Percentiles rank a stretch among this genome's conserved stretches.
These are phyloP conservation scores for Bothrops alternatus DNA, from an alignment of 2,797 vertebrate genomes.

Conservation along the genomic window DNA sequence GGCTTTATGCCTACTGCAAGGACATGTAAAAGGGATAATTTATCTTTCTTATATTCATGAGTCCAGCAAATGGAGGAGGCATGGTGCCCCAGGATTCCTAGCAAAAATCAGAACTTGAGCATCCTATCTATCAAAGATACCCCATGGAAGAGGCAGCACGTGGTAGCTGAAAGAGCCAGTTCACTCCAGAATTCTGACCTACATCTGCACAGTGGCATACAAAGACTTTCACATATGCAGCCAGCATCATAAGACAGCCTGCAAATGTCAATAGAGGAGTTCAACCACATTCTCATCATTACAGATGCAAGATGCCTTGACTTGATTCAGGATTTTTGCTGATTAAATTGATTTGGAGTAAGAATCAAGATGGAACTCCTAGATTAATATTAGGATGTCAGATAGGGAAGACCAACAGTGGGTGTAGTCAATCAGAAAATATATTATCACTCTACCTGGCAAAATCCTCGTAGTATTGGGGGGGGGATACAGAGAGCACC, in stretches of 20 bases:
- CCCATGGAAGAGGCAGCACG: neutral
- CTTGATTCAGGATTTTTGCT: neutral
- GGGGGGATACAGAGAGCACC: neutral
- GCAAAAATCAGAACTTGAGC: neutral
- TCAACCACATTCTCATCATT: neutral
- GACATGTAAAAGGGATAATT: neutral
- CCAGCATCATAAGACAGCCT: neutral
- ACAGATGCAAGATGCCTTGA: neutral
- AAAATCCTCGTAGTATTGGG: neutral
- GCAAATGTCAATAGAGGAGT: slow-evolving; percentile 1
- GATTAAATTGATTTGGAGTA: slow-evolving; percentile 16
- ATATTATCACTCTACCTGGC: neutral
- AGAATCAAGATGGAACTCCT: neutral
- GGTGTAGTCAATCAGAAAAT: neutral
- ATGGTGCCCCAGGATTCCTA: neutral
- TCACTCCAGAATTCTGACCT: neutral
- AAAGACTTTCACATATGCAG: neutral
- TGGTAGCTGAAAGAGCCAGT: neutral
- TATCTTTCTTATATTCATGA: neutral
- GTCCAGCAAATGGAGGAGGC: neutral
- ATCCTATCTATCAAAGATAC: neutral
- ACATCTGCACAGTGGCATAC: neutral
- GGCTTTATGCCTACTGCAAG: neutral
- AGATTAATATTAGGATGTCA: neutral
- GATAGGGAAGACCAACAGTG: neutral